phyloP scores from a whole-genome alignment of 2,888 invertebrate genomes.

The Boloria selene region DNA sequence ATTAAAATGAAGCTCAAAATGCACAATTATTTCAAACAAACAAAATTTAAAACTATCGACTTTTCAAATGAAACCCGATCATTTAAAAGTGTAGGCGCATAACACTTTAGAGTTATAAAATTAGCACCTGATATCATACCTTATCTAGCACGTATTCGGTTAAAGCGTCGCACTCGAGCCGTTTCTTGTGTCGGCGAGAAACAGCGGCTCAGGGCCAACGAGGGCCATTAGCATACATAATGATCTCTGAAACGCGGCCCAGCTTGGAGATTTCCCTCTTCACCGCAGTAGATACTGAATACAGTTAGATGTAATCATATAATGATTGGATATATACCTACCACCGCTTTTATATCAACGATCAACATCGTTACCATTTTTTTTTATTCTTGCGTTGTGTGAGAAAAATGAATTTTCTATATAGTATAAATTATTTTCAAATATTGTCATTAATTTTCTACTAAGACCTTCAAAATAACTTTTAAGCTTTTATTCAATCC shows the following conservation, averaged over 20 bases:
- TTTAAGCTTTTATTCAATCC: too few species aligned
- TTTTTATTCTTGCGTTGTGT: neutral
- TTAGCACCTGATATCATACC: conserved; percentile 13
- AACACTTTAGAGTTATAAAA: conserved; percentile 1
- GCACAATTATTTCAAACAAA: too few species aligned
- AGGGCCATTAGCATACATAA: conserved; percentile 43
- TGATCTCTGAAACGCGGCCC: conserved; percentile 51
- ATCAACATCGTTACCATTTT: neutral
- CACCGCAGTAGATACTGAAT: neutral
- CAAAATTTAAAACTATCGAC: too few species aligned
- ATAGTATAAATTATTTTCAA: too few species aligned
- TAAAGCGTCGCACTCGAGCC: conserved; percentile 30
- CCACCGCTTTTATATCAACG: neutral
- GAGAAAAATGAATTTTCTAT: too few species aligned
- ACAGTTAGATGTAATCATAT: conserved; percentile 18
- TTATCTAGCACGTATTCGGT: conserved; percentile 19
- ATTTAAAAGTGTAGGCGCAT: neutral
- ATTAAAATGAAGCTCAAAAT: too few species aligned
- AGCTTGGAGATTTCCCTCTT: conserved; percentile 27
- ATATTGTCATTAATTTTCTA: too few species aligned
- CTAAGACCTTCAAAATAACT: too few species aligned
- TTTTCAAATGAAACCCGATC: neutral
- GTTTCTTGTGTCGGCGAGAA: conserved; percentile 39
- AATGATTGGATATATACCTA: conserved; percentile 2
- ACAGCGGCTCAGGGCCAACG: conserved; percentile 46